Base-by-base conservation (phyloP, 1,140 invertebrate species). In the Stenopsyche tienmushanensis region DNA sequence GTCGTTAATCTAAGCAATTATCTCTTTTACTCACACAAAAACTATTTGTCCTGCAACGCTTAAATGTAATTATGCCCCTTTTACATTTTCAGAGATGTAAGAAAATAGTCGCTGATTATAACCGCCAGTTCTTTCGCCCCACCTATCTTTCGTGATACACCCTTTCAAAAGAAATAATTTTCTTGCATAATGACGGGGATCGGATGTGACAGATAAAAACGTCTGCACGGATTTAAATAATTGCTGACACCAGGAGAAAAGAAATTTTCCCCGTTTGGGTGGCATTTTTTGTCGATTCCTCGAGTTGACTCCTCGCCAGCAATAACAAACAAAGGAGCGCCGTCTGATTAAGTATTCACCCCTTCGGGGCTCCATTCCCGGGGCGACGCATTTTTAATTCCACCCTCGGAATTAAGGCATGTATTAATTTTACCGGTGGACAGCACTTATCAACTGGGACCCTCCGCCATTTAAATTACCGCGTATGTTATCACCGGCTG, bases 321-420 rank as follows among this genome's bases (percentile, higher is more conserved):
- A 23, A 29, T 29, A 17, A 24, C 23, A 53, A 53, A 53, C 50
- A 53, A 53, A 53, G 50, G 24, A 53, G 23, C n/a, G 23, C 15
- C 21, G 23, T 9, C 50, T 26, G 21, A 53, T 53, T 53, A 53
- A 53, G 26, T 53, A 53, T 53, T 53, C 50, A 53, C 50, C 50
- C 50, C 24, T 53, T 53, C 23, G 50, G 25, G 17, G 24, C 20
- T 13, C 20, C 26, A 15, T 29, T 29, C 24, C 50, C 13, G 50
- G 8, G 50, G 10, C 23, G 50, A 3, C 50, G 50, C 24, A 53
- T 53, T 53, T 53, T 53, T 53, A 53, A 53, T 53, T 25, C 23
- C 23, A 53, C 50, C 50, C 50, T 53, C 17, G 21, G 18, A 53
- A 20, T 53, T 26, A 23, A 53, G 50, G 50, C 50, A 23, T 53